A percentile compares a stretch with the other conserved stretches of the same genome.
Conservation (phyloP, 2,888 invertebrate species). For the Conchocele bisecta region DNA sequence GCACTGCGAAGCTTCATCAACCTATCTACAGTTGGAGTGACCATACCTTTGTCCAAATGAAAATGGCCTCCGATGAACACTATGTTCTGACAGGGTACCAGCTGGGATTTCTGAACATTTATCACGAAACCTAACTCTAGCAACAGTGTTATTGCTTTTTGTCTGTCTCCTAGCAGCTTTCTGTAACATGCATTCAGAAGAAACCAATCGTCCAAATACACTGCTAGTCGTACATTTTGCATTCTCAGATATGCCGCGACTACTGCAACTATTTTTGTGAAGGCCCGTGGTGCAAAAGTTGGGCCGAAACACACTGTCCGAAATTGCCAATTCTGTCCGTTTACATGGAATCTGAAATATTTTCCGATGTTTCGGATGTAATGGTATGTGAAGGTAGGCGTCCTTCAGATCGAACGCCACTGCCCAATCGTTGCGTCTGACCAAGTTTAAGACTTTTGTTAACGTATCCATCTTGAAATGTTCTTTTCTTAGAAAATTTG, state of each 20-base stretch:
- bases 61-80: constrained; percentile 24
- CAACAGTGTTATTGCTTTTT: constrained; percentile 11
- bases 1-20: not conserved
- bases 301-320: too few species aligned
- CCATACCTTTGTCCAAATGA: not conserved
- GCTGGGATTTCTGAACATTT: constrained; percentile 8
- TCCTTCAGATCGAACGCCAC: too few species aligned
- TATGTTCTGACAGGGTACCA: constrained; percentile 14
- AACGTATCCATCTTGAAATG: too few species aligned
- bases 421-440: too few species aligned
- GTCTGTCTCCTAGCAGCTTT: not conserved
- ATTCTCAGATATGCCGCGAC: constrained; percentile 29
- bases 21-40: constrained; percentile 15
- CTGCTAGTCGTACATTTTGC: constrained; percentile 13
- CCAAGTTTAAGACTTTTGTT: too few species aligned
- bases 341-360: too few species aligned
- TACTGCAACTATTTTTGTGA: constrained; percentile 31
- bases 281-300: not conserved
- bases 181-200: constrained; percentile 6
- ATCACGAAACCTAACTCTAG: constrained; percentile 14
- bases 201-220: constrained; percentile 23
- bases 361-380: too few species aligned
- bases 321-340: too few species aligned
- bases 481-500: too few species aligned
- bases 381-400: too few species aligned